A percentile compares a stretch with the other conserved stretches of the same genome.
Evolutionary conservation across 2,113 vertebrate genomes (phyloP).

Genomic region (Canis aureus): DNA sequence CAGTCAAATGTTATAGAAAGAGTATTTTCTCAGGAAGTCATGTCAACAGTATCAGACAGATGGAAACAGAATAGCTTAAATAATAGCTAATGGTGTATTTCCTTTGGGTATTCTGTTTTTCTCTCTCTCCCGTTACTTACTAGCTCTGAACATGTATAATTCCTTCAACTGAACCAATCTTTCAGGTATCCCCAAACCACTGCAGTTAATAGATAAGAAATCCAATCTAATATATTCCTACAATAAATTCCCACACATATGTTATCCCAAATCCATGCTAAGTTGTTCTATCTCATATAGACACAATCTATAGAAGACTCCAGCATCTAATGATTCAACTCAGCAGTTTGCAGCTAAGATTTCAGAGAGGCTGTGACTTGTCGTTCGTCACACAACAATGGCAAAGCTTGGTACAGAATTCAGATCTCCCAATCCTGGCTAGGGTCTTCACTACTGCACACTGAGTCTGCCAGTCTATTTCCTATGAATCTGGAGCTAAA

Average conservation of each 20-base stretch:
- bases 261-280: background rate
- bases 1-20: constrained; percentile 44
- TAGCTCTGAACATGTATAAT: background rate
- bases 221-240: background rate
- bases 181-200: background rate
- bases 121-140: background rate
- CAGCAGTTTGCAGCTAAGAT: background rate
- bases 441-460: background rate
- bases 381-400: background rate
- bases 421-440: background rate
- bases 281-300: background rate
- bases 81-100: constrained; percentile 23
- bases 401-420: background rate
- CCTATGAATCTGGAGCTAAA: background rate
- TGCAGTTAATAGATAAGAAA: background rate
- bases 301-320: background rate
- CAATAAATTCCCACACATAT: background rate
- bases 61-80: background rate
- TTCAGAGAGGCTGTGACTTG: background rate
- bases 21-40: constrained; percentile 54
- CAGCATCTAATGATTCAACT: background rate
- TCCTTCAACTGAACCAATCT: background rate
- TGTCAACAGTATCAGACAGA: background rate
- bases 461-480: background rate
- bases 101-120: background rate